Conservation (phyloP, 1,140 invertebrate species). For the Bombus vancouverensis region DNA sequence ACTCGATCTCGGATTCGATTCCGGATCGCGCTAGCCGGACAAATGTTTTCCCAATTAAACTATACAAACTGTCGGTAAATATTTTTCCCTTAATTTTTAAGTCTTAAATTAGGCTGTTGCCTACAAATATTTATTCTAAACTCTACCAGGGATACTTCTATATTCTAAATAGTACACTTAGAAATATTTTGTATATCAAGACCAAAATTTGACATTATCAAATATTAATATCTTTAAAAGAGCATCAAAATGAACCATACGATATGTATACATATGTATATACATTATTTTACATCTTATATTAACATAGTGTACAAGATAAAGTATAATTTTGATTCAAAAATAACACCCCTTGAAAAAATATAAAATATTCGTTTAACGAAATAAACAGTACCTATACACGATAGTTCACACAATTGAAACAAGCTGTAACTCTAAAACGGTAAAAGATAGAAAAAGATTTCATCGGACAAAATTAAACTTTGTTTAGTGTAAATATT, state of each 20-base stretch:
- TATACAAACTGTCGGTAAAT: too few species aligned
- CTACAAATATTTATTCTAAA: background rate
- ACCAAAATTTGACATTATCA: background rate
- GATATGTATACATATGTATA: background rate
- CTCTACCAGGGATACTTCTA: background rate
- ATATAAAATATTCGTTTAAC: background rate
- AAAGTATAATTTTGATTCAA: background rate
- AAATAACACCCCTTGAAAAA: background rate
- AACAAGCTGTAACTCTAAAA: too few species aligned
- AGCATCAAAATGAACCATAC: background rate
- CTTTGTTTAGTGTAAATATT: too few species aligned
- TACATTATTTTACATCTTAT: background rate
- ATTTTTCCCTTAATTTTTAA: background rate
- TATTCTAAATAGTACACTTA: background rate
- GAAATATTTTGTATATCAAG: background rate
- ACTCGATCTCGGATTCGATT: too few species aligned
- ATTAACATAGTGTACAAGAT: background rate
- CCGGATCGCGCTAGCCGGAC: too few species aligned
- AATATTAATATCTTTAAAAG: background rate
- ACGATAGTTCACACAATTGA: too few species aligned
- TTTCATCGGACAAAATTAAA: too few species aligned
- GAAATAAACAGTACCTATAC: too few species aligned
- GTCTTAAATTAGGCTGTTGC: background rate
- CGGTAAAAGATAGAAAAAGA: too few species aligned
- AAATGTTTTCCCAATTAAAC: too few species aligned